phyloP scores from a whole-genome alignment of 2,113 vertebrate species.

The Gallinago paraguaiae region DNA sequence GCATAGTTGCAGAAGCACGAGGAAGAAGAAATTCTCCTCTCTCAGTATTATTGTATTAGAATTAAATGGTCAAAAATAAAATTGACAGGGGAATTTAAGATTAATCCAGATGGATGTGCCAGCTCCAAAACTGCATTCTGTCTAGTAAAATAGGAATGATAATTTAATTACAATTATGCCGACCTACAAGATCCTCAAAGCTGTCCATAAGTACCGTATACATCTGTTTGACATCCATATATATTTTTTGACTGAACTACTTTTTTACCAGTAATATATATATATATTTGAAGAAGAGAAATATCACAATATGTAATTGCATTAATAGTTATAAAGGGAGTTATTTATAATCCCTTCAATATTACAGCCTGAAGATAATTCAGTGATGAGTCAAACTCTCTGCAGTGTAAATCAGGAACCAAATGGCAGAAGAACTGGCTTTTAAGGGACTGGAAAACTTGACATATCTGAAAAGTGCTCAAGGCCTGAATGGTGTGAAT shows the following conservation, averaged over 20 bases:
- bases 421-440: constrained; percentile 18
- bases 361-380: constrained; percentile 22
- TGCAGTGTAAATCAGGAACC: constrained; percentile 9
- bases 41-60: not conserved
- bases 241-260: not conserved
- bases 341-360: not conserved
- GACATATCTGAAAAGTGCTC: constrained; percentile 6
- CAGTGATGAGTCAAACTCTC: not conserved
- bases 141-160: not conserved
- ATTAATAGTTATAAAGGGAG: not conserved
- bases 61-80: not conserved
- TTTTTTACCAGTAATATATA: not conserved
- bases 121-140: not conserved
- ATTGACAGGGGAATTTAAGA: not conserved
- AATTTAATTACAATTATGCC: not conserved
- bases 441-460: constrained; percentile 51
- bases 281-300: not conserved
- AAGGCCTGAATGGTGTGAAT: not conserved
- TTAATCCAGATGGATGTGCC: not conserved
- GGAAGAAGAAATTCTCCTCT: not conserved
- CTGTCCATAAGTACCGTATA: not conserved
- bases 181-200: not conserved
- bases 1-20: not conserved
- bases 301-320: not conserved
- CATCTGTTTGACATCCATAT: not conserved